A percentile compares a stretch with the other conserved stretches of the same genome.
These are phyloP conservation scores for Notolabrus celidotus DNA, from an alignment of 2,797 vertebrate species.

Conservation along the genomic window DNA sequence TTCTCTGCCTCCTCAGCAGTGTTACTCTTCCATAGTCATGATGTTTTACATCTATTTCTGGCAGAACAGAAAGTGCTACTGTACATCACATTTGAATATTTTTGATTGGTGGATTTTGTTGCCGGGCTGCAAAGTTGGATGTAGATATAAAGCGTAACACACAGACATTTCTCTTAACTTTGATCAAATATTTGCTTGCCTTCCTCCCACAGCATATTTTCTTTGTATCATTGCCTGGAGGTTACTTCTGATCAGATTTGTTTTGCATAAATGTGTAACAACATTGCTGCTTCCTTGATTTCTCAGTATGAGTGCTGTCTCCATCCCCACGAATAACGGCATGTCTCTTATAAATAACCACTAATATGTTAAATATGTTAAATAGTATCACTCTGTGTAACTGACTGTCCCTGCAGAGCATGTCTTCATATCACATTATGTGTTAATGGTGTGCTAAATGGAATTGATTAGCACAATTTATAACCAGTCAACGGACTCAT, in stretches of 20 bases:
- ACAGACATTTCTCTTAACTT: constrained; percentile 58
- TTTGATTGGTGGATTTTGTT: constrained; percentile 51
- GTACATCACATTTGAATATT: constrained; percentile 35
- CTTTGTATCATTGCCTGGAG: constrained; percentile 65
- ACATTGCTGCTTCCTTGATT: constrained; percentile 54
- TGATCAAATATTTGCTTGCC: constrained; percentile 69
- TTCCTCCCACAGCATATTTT: constrained; percentile 53
- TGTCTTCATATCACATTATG: constrained; percentile 34
- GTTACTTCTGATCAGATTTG: constrained; percentile 67
- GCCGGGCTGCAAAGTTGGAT: constrained; percentile 50
- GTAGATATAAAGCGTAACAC: constrained; percentile 44
- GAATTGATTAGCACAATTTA: constrained; percentile 35
- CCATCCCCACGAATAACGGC: constrained; percentile 52
- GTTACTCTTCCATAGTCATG: constrained; percentile 15
- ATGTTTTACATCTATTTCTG: constrained; percentile 40
- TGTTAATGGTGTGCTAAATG: constrained; percentile 53
- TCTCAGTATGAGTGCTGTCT: constrained; percentile 56
- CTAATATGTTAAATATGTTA: constrained; percentile 68
- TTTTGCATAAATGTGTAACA: constrained; percentile 68
- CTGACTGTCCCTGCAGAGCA: constrained; percentile 31
- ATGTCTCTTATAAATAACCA: constrained; percentile 45
- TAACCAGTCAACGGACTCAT: constrained; percentile 9
- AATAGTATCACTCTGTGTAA: constrained; percentile 42
- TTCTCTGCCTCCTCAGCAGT: constrained; percentile 33
- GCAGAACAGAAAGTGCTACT: constrained; percentile 26